Conservation (phyloP, 2,888 invertebrate species). For the Brassicogethes aeneus region DNA sequence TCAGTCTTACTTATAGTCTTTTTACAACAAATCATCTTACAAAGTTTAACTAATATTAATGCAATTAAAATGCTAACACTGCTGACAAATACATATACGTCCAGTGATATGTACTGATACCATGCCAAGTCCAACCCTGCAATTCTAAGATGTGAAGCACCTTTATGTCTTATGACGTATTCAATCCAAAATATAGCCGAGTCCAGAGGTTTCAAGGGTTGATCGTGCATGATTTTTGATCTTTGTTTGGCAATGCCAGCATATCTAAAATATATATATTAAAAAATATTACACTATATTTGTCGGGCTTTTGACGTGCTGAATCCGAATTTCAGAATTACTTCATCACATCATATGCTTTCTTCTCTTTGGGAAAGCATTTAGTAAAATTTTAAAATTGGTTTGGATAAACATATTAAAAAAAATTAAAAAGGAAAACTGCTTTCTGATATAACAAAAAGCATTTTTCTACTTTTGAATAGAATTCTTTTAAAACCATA, state of each 20-base stretch:
- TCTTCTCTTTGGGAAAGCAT: too few species aligned
- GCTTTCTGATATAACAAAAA: too few species aligned
- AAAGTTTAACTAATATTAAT: background rate
- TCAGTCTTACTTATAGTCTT: background rate
- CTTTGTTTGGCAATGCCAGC: slow-evolving; percentile 19
- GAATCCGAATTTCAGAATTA: too few species aligned
- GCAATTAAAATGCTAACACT: background rate
- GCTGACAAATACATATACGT: slow-evolving; percentile 16
- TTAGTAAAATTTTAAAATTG: too few species aligned
- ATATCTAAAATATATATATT: slow-evolving; percentile 20
- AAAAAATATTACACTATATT: background rate
- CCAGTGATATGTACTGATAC: slow-evolving; percentile 27
- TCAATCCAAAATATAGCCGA: slow-evolving; percentile 29
- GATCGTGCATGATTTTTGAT: slow-evolving; percentile 26
- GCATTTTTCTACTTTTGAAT: too few species aligned
- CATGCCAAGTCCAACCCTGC: slow-evolving; percentile 22
- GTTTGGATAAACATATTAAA: too few species aligned
- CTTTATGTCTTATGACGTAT: slow-evolving; percentile 27
- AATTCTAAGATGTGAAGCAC: slow-evolving; percentile 28
- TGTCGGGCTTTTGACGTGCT: too few species aligned
- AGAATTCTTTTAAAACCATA: too few species aligned
- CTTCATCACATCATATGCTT: too few species aligned
- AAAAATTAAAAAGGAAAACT: too few species aligned
- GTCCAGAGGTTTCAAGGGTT: slow-evolving; percentile 26
- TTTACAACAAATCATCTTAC: background rate